Evolutionary conservation across 2,888 invertebrate species (phyloP).

Genomic region (Dorcus hopei): DNA sequence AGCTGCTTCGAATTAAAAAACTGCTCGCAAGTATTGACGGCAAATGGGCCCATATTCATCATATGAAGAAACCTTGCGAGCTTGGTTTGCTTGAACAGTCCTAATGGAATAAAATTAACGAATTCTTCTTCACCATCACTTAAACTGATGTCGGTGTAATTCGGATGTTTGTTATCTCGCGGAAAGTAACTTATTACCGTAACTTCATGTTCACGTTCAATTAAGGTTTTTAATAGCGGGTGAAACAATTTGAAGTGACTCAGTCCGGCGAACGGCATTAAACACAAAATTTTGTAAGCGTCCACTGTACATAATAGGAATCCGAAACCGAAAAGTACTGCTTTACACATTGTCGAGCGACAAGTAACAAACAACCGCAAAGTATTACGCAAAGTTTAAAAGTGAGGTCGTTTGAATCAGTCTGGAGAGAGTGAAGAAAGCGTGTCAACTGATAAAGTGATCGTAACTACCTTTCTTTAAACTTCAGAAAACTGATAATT

Average conservation of each 20-base stretch:
- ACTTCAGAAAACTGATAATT: conserved; percentile 20
- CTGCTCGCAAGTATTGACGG: conserved; percentile 9
- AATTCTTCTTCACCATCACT: conserved; percentile 18
- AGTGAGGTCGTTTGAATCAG: no score
- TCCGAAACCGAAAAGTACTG: no score
- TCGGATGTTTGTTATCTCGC: conserved; percentile 48
- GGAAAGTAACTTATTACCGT: conserved; percentile 68
- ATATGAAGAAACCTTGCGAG: conserved; percentile 1
- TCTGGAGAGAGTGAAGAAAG: no score
- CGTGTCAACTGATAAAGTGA: no score
- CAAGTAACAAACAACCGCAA: no score
- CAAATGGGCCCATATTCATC: not conserved
- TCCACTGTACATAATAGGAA: no score
- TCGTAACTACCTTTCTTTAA: no score
- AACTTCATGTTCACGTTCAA: conserved; percentile 61
- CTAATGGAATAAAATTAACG: conserved; percentile 8
- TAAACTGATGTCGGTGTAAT: conserved; percentile 61
- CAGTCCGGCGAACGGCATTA: conserved; percentile 67
- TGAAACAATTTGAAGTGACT: conserved; percentile 68
- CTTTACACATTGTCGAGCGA: no score
- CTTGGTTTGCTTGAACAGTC: not conserved
- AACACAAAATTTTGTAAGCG: conserved; percentile 55
- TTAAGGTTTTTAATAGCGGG: conserved; percentile 59
- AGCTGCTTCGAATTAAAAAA: conserved; percentile 39
- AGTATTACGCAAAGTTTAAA: no score